Base-by-base conservation (phyloP, 2,113 vertebrate genomes). In the Cebidichthys violaceus region DNA sequence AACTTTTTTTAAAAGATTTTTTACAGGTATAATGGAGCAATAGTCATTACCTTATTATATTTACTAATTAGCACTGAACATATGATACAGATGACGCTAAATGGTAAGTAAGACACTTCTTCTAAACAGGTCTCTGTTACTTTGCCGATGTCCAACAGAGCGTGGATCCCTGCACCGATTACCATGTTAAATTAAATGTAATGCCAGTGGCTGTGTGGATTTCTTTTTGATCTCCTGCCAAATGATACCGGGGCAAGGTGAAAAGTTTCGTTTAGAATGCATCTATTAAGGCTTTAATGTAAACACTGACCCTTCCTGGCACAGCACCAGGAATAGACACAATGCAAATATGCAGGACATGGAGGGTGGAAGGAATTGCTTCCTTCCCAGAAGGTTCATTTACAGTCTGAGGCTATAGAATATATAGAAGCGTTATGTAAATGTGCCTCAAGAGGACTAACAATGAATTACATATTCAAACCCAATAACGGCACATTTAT, bases 201-300 rank as follows among this genome's bases (percentile, higher is more conserved):
- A 11, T 17, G 37, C 45, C 57, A 41, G 86, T 88, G 86, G 64
- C 68, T 31, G 37, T 73, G 71, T 18, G 65, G 60, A 82, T 87
- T 82, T 52, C 22, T 61, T 90, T 90, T 82, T 92, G 86, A 85
- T 92, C 87, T 69, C 8, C 9, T 35, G 64, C 86, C 81, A 86
- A 67, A 79, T 41, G 64, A 83, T 66, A 31, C 70, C 37, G 27
- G 41, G 82, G 64, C 52, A 55, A 87, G 89, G 88, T 88, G 87
- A 84, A 82, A 73, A 86, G 90, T 90, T 90, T 17, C 88, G 39
- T 55, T 78, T 74, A 68, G 72, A 83, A 69, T 86, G 84, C 82
- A 88, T 90, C 59, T 65, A 88, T 82, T 77, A 65, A 66, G 55
- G n/a, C 43, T 83, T 69, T 62, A 81, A 75, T 72, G 67, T 85